Percentiles rank a stretch among this genome's conserved stretches.
These are phyloP conservation scores for Pterostichus madidus DNA, from an alignment of 2,888 invertebrate species.

Conservation along the genomic window DNA sequence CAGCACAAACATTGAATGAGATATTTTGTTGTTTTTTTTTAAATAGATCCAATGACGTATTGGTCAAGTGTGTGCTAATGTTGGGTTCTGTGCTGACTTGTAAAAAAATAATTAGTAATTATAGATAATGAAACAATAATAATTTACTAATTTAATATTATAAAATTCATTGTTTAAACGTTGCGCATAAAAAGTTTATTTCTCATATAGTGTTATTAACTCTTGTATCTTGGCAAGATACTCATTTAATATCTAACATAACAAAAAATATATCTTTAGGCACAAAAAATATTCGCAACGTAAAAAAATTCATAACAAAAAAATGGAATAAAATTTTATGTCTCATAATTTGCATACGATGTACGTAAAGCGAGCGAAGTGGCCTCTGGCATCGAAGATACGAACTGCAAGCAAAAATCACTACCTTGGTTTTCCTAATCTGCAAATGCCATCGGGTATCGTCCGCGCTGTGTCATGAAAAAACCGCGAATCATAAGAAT, in stretches of 20 bases:
- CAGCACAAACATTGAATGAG: no score
- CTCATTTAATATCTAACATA: slow-evolving; percentile 48
- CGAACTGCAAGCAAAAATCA: slow-evolving; percentile 66
- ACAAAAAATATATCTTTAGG: slow-evolving; percentile 55
- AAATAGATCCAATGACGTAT: no score
- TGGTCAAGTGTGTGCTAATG: no score
- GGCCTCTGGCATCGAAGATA: slow-evolving; percentile 60
- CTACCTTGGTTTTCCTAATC: slow-evolving; percentile 65
- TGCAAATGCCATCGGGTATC: slow-evolving; percentile 58
- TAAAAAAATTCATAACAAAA: slow-evolving; percentile 57
- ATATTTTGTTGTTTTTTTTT: no score
- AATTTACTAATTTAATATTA: slow-evolving; percentile 27
- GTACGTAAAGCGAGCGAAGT: slow-evolving; percentile 45
- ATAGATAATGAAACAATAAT: slow-evolving; percentile 17
- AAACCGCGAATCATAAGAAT: slow-evolving; percentile 61
- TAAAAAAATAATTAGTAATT: not conserved
- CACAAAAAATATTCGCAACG: slow-evolving; percentile 49
- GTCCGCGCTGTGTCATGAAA: slow-evolving; percentile 55
- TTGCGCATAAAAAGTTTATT: not conserved
- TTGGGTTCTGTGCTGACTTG: no score
- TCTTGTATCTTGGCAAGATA: slow-evolving; percentile 17
- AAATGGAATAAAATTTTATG: slow-evolving; percentile 67
- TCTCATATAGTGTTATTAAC: slow-evolving; percentile 39
- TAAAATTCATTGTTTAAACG: slow-evolving; percentile 26
- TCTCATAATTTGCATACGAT: slow-evolving; percentile 66